Evolutionary conservation across 2,797 vertebrate genomes (phyloP).

Genomic region (Tadarida brasiliensis): DNA sequence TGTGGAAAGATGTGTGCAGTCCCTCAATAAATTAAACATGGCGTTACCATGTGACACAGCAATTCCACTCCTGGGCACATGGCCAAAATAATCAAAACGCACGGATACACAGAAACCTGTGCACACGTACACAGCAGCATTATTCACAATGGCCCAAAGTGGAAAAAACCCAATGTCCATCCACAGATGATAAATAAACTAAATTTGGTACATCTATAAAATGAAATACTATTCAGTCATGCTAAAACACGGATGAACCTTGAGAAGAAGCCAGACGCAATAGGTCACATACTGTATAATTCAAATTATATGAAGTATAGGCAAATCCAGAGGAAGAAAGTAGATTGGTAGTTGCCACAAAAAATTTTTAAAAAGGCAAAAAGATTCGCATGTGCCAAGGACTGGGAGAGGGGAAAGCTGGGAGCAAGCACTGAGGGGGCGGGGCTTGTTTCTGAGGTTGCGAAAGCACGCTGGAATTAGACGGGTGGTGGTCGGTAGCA

Average conservation of each 20-base stretch:
- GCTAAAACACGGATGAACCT: neutral
- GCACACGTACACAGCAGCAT: too few relatives aligned
- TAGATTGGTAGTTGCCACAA: too few relatives aligned
- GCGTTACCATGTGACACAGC: too few relatives aligned
- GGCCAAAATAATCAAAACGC: too few relatives aligned
- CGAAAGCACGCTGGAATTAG: neutral
- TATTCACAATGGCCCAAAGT: too few relatives aligned
- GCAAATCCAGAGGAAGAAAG: neutral
- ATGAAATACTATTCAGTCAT: neutral
- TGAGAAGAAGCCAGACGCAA: neutral
- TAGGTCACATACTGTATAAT: neutral
- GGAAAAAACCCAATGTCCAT: too few relatives aligned
- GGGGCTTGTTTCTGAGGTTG: neutral
- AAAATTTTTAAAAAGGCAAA: too few relatives aligned
- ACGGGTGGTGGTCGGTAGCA: neutral
- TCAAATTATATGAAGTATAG: neutral
- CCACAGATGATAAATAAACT: too few relatives aligned
- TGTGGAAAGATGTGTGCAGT: too few relatives aligned
- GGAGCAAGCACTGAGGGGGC: neutral
- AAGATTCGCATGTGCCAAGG: neutral
- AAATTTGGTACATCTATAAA: neutral
- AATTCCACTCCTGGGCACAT: too few relatives aligned
- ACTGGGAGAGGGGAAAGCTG: neutral
- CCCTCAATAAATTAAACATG: too few relatives aligned
- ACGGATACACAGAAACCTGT: too few relatives aligned